Evolutionary conservation across 2,797 vertebrate species (phyloP).

Genomic region (Falco columbarius): DNA sequence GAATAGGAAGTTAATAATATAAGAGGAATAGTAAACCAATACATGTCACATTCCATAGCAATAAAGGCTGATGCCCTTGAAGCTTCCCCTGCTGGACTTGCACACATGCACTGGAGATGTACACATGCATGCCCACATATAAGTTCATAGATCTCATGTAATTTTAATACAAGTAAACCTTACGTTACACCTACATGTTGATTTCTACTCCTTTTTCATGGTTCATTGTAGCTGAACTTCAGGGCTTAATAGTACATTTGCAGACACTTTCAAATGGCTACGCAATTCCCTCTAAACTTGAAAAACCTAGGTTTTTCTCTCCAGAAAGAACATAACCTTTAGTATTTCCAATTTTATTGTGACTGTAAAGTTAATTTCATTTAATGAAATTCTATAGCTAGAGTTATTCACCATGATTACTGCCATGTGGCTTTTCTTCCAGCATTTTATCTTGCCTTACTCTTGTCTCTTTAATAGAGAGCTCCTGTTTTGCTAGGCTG

Average conservation of each 20-base stretch:
- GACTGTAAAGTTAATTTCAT: constrained; percentile 65
- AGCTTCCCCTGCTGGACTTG: background rate
- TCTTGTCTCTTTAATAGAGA: constrained; percentile 10
- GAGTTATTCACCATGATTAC: constrained; percentile 43
- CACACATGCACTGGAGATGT: background rate
- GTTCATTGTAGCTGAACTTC: constrained; percentile 43
- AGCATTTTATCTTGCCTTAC: constrained; percentile 14
- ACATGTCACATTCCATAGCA: background rate
- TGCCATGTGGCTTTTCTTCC: constrained; percentile 7
- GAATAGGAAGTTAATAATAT: background rate
- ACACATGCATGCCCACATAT: background rate
- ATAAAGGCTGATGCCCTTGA: background rate
- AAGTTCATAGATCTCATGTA: background rate
- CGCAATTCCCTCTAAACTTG: background rate
- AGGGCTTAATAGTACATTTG: constrained; percentile 16
- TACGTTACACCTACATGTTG: background rate
- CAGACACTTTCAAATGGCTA: constrained; percentile 13
- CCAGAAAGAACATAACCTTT: constrained; percentile 47
- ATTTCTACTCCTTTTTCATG: constrained; percentile 24
- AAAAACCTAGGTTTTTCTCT: background rate
- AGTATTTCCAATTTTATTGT: constrained; percentile 53
- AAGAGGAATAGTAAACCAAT: background rate
- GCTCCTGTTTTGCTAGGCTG: background rate
- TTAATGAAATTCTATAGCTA: constrained; percentile 60
- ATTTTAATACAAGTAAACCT: constrained; percentile 7